Evolutionary conservation across 1,140 invertebrate genomes (phyloP).

Genomic region (Oppia nitens): DNA sequence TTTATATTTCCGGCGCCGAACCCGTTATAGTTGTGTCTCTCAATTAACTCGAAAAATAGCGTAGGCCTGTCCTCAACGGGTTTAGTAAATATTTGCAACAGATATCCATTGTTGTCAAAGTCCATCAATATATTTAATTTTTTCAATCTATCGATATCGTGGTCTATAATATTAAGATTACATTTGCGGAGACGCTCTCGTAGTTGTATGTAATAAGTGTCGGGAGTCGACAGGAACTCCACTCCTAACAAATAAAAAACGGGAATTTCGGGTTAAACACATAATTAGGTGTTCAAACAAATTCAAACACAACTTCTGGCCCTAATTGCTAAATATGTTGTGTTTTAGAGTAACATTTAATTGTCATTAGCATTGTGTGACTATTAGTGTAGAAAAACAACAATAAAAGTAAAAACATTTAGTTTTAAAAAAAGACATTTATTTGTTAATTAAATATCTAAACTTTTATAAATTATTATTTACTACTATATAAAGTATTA

Average conservation of each 20-base stretch:
- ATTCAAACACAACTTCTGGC: too few relatives aligned
- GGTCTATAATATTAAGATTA: constrained; percentile 55
- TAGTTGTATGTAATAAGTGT: constrained; percentile 66
- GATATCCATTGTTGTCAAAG: constrained; percentile 92
- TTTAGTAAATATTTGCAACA: constrained; percentile 96
- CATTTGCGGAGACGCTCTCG: constrained; percentile 54
- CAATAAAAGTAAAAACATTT: too few relatives aligned
- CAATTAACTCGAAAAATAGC: constrained; percentile 91
- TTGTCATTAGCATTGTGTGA: too few relatives aligned
- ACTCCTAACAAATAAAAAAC: neutral
- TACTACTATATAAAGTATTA: too few relatives aligned
- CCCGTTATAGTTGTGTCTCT: constrained; percentile 85
- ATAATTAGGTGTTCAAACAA: too few relatives aligned
- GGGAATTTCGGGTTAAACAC: too few relatives aligned
- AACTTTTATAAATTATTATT: too few relatives aligned
- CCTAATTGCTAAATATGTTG: too few relatives aligned
- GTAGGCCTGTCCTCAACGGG: constrained; percentile 95
- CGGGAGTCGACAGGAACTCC: constrained; percentile 14
- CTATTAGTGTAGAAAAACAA: too few relatives aligned
- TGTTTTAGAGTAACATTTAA: too few relatives aligned
- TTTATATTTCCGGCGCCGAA: constrained; percentile 99
- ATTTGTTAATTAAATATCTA: too few relatives aligned
- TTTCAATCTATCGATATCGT: constrained; percentile 61
- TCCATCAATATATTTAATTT: constrained; percentile 87
- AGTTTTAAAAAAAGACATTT: too few relatives aligned